These are phyloP conservation scores for Matsumyia berberina DNA, from an alignment of 2,888 invertebrate genomes.

Conservation along the genomic window DNA sequence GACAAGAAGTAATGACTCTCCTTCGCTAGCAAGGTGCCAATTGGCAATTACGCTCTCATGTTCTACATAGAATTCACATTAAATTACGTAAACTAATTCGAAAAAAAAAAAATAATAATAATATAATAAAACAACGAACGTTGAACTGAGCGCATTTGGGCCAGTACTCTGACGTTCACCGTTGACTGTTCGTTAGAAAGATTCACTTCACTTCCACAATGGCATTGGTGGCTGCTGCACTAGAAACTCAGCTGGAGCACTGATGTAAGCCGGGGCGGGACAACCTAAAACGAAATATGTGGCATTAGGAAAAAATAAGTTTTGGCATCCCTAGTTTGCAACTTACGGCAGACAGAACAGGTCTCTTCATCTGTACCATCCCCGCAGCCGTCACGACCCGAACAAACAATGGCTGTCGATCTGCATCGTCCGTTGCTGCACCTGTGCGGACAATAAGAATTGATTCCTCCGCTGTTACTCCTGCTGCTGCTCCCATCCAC, in stretches of 20 bases:
- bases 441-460: slow-evolving; percentile 89
- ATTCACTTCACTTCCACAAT: slow-evolving; percentile 80
- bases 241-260: slow-evolving; percentile 79
- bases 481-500: slow-evolving; percentile 79
- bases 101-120: slow-evolving; percentile 38
- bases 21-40: slow-evolving; percentile 84
- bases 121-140: slow-evolving; percentile 54
- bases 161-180: slow-evolving; percentile 52
- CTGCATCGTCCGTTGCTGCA: slow-evolving; percentile 95
- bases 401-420: slow-evolving; percentile 94
- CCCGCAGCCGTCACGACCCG: slow-evolving; percentile 95
- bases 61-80: slow-evolving; percentile 44
- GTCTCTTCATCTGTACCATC: slow-evolving; percentile 94
- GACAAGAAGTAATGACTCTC: slow-evolving; percentile 70
- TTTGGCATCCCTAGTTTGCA: not conserved
- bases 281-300: slow-evolving; percentile 85
- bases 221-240: slow-evolving; percentile 82
- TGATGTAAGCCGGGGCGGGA: slow-evolving; percentile 83
- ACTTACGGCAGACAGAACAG: slow-evolving; percentile 95
- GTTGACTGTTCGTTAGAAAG: slow-evolving; percentile 54
- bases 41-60: slow-evolving; percentile 77
- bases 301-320: slow-evolving; percentile 9
- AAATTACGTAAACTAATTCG: slow-evolving; percentile 58
- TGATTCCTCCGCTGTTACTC: slow-evolving; percentile 75
- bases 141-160: slow-evolving; percentile 22